Conservation (phyloP, 2,888 invertebrate genomes). For the Choristoneura rosaceana region DNA sequence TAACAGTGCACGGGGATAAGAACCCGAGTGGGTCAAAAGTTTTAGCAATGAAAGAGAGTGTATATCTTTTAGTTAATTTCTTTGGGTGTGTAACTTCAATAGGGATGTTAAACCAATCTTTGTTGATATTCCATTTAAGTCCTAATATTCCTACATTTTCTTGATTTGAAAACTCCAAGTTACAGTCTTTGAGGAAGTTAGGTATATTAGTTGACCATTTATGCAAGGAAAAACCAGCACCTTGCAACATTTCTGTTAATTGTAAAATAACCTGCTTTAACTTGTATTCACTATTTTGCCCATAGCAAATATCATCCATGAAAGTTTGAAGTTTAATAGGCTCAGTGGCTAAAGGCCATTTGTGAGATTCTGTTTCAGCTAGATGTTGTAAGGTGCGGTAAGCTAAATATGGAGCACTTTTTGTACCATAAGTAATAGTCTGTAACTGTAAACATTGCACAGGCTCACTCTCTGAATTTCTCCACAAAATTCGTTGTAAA, state of each 20-base stretch:
- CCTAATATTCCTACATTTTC: background rate
- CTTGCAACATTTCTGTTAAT: background rate
- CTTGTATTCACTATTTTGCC: background rate
- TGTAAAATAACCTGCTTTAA: background rate
- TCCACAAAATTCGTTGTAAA: background rate
- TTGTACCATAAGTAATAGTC: background rate
- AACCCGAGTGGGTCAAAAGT: background rate
- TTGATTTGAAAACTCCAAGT: too few relatives aligned
- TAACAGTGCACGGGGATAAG: background rate
- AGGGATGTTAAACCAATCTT: too few relatives aligned
- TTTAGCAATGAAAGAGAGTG: background rate
- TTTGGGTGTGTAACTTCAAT: too few relatives aligned
- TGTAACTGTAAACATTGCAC: background rate
- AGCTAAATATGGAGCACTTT: slow-evolving; percentile 4
- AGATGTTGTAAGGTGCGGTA: background rate
- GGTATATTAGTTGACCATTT: background rate
- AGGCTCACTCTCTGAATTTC: background rate
- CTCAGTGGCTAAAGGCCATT: too few relatives aligned
- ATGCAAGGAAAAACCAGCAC: background rate
- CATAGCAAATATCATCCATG: background rate
- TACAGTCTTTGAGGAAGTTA: background rate
- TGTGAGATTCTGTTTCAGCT: too few relatives aligned
- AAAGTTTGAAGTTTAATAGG: background rate
- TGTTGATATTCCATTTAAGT: background rate
- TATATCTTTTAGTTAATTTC: background rate